These are phyloP conservation scores for Poeciliopsis infans DNA, from an alignment of 2,797 vertebrate genomes.

Conservation along the genomic window DNA sequence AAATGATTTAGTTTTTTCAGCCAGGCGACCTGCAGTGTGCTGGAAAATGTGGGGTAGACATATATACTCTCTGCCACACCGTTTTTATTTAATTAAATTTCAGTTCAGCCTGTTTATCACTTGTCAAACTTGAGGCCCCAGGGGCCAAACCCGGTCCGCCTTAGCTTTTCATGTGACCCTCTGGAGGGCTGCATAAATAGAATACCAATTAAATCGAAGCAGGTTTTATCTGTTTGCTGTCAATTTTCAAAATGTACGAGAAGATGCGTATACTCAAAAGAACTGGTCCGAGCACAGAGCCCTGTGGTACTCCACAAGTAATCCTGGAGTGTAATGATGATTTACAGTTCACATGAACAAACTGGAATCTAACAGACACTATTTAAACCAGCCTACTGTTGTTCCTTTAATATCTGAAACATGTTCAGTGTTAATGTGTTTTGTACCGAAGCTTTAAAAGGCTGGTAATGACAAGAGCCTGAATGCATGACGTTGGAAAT, in stretches of 20 bases:
- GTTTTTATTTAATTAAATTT: background rate
- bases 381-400: background rate
- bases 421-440: background rate
- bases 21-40: background rate
- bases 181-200: too few species aligned
- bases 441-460: background rate
- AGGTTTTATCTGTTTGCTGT: too few species aligned
- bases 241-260: too few species aligned
- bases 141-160: background rate
- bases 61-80: background rate
- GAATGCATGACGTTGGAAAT: background rate
- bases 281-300: too few species aligned
- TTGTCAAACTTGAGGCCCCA: background rate
- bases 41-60: background rate
- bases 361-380: too few species aligned
- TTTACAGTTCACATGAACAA: too few species aligned
- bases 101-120: background rate
- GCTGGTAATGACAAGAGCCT: background rate
- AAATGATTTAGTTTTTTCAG: background rate
- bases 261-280: too few species aligned
- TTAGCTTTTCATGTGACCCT: too few species aligned
- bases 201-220: too few species aligned
- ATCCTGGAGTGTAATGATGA: too few species aligned
- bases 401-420: too few species aligned
- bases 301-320: too few species aligned